Evolutionary conservation across 2,797 vertebrate species (phyloP).

Genomic region (Aselliscus stoliczkanus): DNA sequence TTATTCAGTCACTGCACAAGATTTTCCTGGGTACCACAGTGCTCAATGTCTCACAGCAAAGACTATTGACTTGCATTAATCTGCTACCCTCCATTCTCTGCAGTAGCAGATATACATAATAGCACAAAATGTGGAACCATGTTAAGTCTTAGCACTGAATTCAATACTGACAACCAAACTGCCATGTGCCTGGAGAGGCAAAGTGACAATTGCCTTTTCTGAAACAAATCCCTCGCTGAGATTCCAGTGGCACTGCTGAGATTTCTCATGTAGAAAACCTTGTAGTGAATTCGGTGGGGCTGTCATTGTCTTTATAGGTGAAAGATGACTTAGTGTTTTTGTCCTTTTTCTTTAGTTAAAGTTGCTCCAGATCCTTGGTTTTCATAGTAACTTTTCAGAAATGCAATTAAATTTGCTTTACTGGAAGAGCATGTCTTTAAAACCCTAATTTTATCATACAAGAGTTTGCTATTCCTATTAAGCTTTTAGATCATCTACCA

Average conservation of each 20-base stretch:
- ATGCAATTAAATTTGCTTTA: neutral
- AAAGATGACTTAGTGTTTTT: neutral
- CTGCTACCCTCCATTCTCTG: neutral
- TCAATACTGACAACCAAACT: neutral
- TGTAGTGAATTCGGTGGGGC: neutral
- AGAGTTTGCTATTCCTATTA: neutral
- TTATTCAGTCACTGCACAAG: neutral
- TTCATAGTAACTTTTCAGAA: slow-evolving; percentile 1
- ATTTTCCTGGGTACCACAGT: neutral
- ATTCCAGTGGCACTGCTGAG: neutral
- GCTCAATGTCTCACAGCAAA: neutral
- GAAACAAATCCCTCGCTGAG: neutral
- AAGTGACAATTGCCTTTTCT: neutral
- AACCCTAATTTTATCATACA: neutral
- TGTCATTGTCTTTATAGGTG: neutral
- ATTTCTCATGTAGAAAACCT: neutral
- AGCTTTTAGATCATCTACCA: neutral
- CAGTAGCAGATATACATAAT: neutral
- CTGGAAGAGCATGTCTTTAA: neutral
- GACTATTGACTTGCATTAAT: neutral
- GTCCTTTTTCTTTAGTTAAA: neutral
- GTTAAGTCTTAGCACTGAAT: neutral
- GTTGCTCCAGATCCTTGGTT: neutral
- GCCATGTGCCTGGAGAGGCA: neutral
- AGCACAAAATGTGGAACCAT: neutral